Percentiles rank a stretch among this genome's conserved stretches.
Evolutionary conservation across 2,888 invertebrate genomes (phyloP).

Genomic region (Hirtodrosophila trivittata): DNA sequence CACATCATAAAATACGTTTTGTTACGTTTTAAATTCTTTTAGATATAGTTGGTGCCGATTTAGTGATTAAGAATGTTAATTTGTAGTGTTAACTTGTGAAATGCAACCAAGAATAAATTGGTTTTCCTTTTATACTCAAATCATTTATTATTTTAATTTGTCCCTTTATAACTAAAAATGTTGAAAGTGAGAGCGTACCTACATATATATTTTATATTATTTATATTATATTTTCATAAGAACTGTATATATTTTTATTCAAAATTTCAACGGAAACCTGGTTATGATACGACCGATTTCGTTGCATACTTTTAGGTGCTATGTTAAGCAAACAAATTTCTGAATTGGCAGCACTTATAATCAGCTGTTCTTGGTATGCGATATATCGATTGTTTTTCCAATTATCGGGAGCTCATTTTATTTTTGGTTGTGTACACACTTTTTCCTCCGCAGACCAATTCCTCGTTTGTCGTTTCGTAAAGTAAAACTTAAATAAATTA

Average conservation of each 20-base stretch:
- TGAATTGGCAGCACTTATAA: too few species aligned
- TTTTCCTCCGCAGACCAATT: slow-evolving; percentile 38
- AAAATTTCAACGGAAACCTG: too few species aligned
- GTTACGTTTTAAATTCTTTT: slow-evolving; percentile 33
- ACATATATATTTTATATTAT: too few species aligned
- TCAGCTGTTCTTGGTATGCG: neutral
- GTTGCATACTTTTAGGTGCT: too few species aligned
- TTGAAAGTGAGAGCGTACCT: too few species aligned
- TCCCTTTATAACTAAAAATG: too few species aligned
- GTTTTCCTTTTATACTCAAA: too few species aligned
- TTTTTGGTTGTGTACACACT: slow-evolving; percentile 45
- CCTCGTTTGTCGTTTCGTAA: slow-evolving; percentile 38
- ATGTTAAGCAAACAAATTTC: too few species aligned
- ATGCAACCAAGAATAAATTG: slow-evolving; percentile 48
- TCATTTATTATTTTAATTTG: too few species aligned
- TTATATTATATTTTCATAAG: too few species aligned
- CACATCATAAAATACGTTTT: slow-evolving; percentile 35
- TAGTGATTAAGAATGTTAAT: slow-evolving; percentile 18
- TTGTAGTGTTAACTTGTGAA: slow-evolving; percentile 35
- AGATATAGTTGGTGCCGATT: slow-evolving; percentile 64
- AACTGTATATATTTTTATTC: too few species aligned
- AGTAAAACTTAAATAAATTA: slow-evolving; percentile 33
- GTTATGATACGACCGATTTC: too few species aligned
- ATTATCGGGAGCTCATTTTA: slow-evolving; percentile 6
- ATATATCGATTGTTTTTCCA: slow-evolving; percentile 38